Conservation (phyloP, 2,113 vertebrate genomes). For the Stomatorhinus ivindoensis region DNA sequence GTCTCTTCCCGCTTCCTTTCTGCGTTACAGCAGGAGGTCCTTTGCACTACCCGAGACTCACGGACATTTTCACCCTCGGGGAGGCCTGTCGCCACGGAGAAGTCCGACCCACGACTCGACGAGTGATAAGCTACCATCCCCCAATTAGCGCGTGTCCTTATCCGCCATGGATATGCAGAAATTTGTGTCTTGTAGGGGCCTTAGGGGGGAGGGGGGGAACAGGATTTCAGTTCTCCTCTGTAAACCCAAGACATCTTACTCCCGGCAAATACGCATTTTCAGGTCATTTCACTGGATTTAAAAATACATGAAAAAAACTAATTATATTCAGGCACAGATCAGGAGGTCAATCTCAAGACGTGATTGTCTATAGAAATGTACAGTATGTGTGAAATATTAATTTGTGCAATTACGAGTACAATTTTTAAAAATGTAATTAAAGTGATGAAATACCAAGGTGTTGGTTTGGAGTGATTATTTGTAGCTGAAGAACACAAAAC, state of each 20-base stretch:
- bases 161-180: slow-evolving; percentile 6
- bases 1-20: slow-evolving; percentile 11
- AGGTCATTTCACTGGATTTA: slow-evolving; percentile 37
- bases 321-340: slow-evolving; percentile 26
- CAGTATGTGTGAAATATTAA: slow-evolving; percentile 19
- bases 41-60: slow-evolving; percentile 41
- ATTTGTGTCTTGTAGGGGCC: neutral
- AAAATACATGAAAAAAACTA: slow-evolving; percentile 11
- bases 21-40: slow-evolving; percentile 30
- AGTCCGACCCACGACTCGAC: slow-evolving; percentile 3
- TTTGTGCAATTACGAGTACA: slow-evolving; percentile 18
- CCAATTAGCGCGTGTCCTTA: neutral
- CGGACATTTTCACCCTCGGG: slow-evolving; percentile 12
- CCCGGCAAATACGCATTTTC: slow-evolving; percentile 9
- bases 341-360: slow-evolving; percentile 8
- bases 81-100: neutral
- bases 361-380: slow-evolving; percentile 32
- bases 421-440: slow-evolving; percentile 33
- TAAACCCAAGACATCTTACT: slow-evolving; percentile 7
- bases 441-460: slow-evolving; percentile 22
- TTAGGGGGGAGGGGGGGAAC: neutral
- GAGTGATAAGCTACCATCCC: neutral
- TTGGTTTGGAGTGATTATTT: neutral
- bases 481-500: neutral
- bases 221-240: neutral